Percentiles rank a stretch among this genome's conserved stretches.
Conservation (phyloP, 2,888 invertebrate genomes). For the Cecidostiba fungosa region DNA sequence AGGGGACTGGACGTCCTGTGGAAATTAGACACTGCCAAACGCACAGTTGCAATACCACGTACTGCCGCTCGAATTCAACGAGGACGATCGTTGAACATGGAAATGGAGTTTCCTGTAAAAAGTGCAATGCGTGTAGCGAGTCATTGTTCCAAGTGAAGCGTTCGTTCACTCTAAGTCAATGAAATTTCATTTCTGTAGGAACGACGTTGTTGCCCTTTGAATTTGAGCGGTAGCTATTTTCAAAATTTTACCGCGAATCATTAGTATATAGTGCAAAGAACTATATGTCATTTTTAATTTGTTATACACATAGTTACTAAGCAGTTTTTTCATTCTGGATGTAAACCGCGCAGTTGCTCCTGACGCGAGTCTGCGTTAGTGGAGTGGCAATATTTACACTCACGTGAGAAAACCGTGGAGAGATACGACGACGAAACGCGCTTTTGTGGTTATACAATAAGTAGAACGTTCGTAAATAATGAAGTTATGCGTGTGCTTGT, state of each 20-base stretch:
- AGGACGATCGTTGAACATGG: background rate
- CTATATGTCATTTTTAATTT: background rate
- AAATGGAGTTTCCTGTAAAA: background rate
- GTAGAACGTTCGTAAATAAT: conserved; percentile 32
- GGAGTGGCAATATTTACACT: conserved; percentile 9
- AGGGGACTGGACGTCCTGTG: background rate
- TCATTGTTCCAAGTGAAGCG: conserved; percentile 7
- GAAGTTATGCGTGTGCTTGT: conserved; percentile 2
- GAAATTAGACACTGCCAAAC: conserved; percentile 1
- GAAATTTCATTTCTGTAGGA: background rate
- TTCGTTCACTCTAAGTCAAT: conserved; percentile 8
- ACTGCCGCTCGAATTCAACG: background rate
- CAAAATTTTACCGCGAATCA: background rate
- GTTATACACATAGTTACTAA: background rate
- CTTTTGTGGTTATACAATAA: conserved; percentile 25
- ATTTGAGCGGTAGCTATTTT: background rate
- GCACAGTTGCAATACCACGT: background rate
- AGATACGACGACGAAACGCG: conserved; percentile 2
- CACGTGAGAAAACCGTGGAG: background rate
- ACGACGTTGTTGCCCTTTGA: background rate
- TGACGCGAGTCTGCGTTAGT: background rate
- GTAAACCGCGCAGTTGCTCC: background rate
- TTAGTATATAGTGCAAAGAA: background rate
- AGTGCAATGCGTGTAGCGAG: conserved; percentile 9
- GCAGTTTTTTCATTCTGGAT: background rate